Base-by-base conservation (phyloP, 2,888 invertebrate species). In the Gasteruption jaculator region DNA sequence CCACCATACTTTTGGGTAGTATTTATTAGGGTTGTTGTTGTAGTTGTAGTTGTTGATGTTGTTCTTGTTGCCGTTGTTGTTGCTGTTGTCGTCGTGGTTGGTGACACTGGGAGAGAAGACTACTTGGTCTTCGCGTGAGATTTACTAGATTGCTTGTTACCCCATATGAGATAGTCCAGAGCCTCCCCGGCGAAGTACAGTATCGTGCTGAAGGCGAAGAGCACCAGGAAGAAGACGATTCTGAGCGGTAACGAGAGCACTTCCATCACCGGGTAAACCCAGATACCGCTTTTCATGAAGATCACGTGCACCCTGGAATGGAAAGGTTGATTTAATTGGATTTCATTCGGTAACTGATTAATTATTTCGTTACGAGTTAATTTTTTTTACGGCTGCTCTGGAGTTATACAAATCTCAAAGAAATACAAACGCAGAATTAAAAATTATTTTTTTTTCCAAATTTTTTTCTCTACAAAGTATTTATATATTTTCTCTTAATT, bases 261-360 rank as follows among this genome's bases (percentile, higher is more conserved):
- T 44, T 83, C 81, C 50, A 95, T 76, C 31, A 96, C 78, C 0
- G 94, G 94, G 68, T 96, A 96, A 0, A 93, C 92, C 95, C 95
- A 95, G 50, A 83, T 74, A 27, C 88, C 86, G 18, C 85, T 82
- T 50, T 79, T 78, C 49, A 77, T 76, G 63, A 85, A 83, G 39
- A 91, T 82, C 19, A 86, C 72, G 66, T 86, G 85, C 36, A 90
- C 72, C 76, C 76, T 76, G 57, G 14, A 66, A 65, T 48, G 34
- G 29, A 43, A 32, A 34, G 5, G 15, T 20, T 20, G 30, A 24
- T 18, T 22, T 20, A 14, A 24, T 2, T 10, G 7, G 16, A 24
- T 20, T 4, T 11, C 29, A 10, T 12, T 14, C n/a, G 5, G 12
- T 30, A 1, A 14, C 5, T 33, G 11, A 22, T 22, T 16, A 5